phyloP scores from a whole-genome alignment of 2,113 vertebrate genomes.

The Equus przewalskii region DNA sequence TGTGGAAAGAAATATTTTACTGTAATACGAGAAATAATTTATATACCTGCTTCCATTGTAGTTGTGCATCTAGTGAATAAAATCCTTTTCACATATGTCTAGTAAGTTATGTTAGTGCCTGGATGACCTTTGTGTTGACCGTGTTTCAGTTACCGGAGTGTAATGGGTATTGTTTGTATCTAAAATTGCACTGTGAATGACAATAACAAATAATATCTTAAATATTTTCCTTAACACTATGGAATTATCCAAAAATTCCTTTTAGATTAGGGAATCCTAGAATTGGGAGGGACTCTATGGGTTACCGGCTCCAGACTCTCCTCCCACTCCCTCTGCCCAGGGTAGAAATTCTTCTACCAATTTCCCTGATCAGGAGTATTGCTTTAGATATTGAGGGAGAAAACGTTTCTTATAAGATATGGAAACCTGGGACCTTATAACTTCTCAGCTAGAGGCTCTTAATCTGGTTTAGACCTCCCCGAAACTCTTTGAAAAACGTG shows the following conservation, averaged over 20 bases:
- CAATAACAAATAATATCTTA: not conserved
- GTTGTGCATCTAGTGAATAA: not conserved
- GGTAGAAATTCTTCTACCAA: not conserved
- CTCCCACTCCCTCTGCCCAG: not conserved
- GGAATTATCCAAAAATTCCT: not conserved
- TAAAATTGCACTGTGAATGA: not conserved
- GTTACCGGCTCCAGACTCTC: not conserved
- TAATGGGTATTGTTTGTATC: not conserved
- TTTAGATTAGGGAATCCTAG: not conserved
- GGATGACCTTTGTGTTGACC: not conserved
- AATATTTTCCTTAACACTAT: not conserved
- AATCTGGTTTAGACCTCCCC: not conserved
- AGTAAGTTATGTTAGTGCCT: not conserved
- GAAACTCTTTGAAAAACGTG: not conserved
- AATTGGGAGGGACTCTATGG: not conserved
- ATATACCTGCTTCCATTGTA: not conserved
- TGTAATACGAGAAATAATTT: conserved; percentile 1
- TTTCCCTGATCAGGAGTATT: not conserved
- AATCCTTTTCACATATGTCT: not conserved
- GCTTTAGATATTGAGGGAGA: not conserved
- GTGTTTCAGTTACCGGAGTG: not conserved
- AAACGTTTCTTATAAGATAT: not conserved
- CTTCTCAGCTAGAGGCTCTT: not conserved
- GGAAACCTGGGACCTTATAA: conserved; percentile 4
- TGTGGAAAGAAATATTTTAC: conserved; percentile 1